phyloP scores from a whole-genome alignment of 2,797 vertebrate species.

The Pterois miles region DNA sequence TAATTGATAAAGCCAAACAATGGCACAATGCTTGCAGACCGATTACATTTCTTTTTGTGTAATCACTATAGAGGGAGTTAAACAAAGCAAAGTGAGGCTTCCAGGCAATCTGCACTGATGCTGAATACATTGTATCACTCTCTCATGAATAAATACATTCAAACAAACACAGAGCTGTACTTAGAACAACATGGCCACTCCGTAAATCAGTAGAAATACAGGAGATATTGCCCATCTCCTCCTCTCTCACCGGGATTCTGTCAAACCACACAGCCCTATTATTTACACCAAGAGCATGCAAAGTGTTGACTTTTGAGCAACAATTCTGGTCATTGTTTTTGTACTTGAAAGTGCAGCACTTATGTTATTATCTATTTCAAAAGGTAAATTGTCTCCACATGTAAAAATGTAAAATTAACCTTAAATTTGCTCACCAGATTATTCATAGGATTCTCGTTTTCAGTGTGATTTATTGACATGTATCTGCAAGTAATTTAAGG shows the following conservation, averaged over 20 bases:
- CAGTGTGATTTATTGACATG: not conserved
- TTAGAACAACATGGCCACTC: conserved; percentile 36
- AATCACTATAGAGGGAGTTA: conserved; percentile 74
- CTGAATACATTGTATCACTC: conserved; percentile 37
- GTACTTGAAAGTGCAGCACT: not conserved
- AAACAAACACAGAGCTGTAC: conserved; percentile 43
- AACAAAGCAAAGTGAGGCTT: conserved; percentile 75
- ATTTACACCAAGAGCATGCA: not conserved
- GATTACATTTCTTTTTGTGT: conserved; percentile 78
- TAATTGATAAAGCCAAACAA: conserved; percentile 83
- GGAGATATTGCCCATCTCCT: not conserved
- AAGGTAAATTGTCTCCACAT: not conserved
- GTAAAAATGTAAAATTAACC: not conserved
- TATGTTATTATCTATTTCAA: not conserved
- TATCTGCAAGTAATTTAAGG: not conserved
- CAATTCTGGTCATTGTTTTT: not conserved
- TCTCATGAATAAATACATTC: conserved; percentile 41
- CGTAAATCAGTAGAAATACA: conserved; percentile 9
- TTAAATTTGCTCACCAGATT: not conserved
- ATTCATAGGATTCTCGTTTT: not conserved
- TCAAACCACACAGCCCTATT: not conserved
- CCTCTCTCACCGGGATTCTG: not conserved
- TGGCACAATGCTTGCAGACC: conserved; percentile 68
- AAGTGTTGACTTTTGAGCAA: not conserved
- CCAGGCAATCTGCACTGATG: conserved; percentile 62